Evolutionary conservation across 2,113 vertebrate genomes (phyloP), one percentile per base, ranked within the genome.

Genomic region (Ursus arctos): DNA sequence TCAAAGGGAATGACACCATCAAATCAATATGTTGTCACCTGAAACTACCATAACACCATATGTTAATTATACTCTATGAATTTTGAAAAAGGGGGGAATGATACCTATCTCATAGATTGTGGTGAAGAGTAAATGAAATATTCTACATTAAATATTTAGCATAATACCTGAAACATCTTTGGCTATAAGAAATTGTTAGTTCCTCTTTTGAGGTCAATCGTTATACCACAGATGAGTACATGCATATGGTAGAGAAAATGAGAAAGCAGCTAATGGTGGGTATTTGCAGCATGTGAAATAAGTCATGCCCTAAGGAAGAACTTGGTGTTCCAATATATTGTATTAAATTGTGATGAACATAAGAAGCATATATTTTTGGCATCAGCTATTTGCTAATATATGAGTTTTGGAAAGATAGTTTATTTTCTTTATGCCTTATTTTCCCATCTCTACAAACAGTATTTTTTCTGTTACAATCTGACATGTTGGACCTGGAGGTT

Each of bases 381-480:
- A 74, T 81, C 2, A 76, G 67, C 55, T 86, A 81, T 92, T 89
- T 69, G 33, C 22, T 85, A 71, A 57, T 28, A 33, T 40, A 16
- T n/a, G n/a, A 8, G 6, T 72, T 95, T 89, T 14, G 11, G 51
- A 5, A 87, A 55, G 33, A 67, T 63, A 49, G 5, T 65, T 88
- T 79, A 22, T 95, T 90, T 84, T 88, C 49, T 93, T 95, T 95
- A 43, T 77, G 26, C 16, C 7, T 92, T 12, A 92, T 28, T 49
- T 94, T 63, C 18, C 2, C 26, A 72, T 74, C 22, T 81, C 57
- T 93, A 33, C 19, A 59, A 72, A 63, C 18, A 93, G 21, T n/a
- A 59, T n/a, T 93, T 77, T 89, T 47, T 47, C 63, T 65, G 4
- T 11, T 83, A 21, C 36, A 81, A 31, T 71, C 9, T 13, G 14